These are phyloP conservation scores for Chelonus insularis DNA, from an alignment of 1,140 invertebrate species.

Conservation along the genomic window DNA sequence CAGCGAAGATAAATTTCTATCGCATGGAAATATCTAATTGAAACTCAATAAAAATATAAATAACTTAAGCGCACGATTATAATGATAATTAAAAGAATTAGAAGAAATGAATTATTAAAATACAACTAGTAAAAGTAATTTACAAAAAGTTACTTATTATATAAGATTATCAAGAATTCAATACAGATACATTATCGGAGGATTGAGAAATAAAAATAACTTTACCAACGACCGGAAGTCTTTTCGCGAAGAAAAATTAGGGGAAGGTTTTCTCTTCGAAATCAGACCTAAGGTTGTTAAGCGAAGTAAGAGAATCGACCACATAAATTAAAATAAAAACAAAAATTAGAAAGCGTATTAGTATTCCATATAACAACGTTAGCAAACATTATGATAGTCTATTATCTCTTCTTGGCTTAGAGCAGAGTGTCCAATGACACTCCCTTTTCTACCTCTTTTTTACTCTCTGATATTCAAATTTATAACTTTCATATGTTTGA, in stretches of 20 bases:
- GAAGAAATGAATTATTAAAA: background rate
- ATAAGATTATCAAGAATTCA: conserved; percentile 10
- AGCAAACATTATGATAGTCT: background rate
- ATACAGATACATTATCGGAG: background rate
- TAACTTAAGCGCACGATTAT: conserved; percentile 10
- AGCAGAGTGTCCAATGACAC: conserved; percentile 32
- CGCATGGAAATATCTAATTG: background rate
- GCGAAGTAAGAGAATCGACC: conserved; percentile 11
- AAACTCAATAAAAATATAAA: too few relatives aligned
- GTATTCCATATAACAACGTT: background rate
- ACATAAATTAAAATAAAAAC: conserved; percentile 17
- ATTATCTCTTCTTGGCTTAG: conserved; percentile 31
- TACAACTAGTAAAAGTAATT: background rate
- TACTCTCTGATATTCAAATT: conserved; percentile 22
- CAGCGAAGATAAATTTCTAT: conserved; percentile 5
- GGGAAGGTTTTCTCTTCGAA: conserved; percentile 54
- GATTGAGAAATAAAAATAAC: background rate
- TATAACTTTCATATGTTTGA: conserved; percentile 17
- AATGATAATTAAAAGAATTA: background rate
- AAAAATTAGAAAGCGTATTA: background rate
- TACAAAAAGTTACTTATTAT: background rate
- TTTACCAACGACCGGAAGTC: conserved; percentile 15
- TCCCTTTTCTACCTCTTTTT: conserved; percentile 34
- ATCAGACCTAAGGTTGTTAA: conserved; percentile 24
- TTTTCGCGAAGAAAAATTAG: conserved; percentile 51